Evolutionary conservation across 2,113 vertebrate species (phyloP).

Genomic region (Gymnocephalus cernua): DNA sequence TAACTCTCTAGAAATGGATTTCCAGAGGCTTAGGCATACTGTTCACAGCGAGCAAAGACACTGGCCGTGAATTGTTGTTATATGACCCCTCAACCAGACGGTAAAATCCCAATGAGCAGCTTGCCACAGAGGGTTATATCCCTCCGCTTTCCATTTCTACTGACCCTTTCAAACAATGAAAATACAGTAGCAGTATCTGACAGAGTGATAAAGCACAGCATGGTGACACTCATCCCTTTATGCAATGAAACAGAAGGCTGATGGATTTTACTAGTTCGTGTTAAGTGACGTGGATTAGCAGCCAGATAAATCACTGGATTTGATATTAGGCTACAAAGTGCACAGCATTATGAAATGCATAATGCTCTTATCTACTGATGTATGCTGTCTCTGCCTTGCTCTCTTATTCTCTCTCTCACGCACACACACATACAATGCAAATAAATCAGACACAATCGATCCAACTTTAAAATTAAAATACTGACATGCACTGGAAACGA

Average conservation of each 20-base stretch:
- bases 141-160: neutral
- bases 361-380: constrained; percentile 57
- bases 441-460: no score
- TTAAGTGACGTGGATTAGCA: constrained; percentile 66
- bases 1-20: constrained; percentile 53
- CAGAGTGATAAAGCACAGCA: constrained; percentile 31
- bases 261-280: constrained; percentile 41
- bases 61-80: constrained; percentile 30
- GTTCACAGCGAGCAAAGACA: constrained; percentile 43
- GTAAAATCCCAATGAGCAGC: constrained; percentile 46
- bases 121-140: constrained; percentile 30
- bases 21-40: constrained; percentile 29
- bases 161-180: neutral
- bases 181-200: constrained; percentile 22
- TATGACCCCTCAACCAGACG: constrained; percentile 50
- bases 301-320: constrained; percentile 52
- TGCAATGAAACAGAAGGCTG: constrained; percentile 27
- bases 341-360: constrained; percentile 45
- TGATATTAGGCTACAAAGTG: constrained; percentile 53
- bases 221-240: constrained; percentile 41
- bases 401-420: neutral
- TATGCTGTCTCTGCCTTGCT: constrained; percentile 18
- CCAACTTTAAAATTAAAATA: neutral
- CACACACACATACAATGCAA: neutral
- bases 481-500: neutral